These are phyloP conservation scores for Exocentrus adspersus DNA, from an alignment of 2,888 invertebrate genomes.

Conservation along the genomic window DNA sequence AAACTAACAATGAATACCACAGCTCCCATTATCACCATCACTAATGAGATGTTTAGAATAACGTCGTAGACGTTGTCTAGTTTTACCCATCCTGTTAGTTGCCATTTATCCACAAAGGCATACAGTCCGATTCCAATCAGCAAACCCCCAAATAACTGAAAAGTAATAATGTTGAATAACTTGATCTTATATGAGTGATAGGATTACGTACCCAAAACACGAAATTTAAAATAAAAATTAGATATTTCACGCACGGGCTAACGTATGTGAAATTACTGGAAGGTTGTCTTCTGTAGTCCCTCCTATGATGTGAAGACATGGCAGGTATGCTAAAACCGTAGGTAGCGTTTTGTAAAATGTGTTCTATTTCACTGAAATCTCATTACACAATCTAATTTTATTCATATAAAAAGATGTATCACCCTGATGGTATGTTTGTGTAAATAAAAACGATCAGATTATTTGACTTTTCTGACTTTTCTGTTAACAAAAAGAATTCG, in stretches of 20 bases:
- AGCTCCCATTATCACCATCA: slow-evolving; percentile 88
- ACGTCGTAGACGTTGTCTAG: slow-evolving; percentile 90
- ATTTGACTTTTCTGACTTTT: too few species aligned
- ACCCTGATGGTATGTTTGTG: not conserved
- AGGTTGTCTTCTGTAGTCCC: slow-evolving; percentile 63
- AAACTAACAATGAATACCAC: slow-evolving; percentile 95
- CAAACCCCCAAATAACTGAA: slow-evolving; percentile 87
- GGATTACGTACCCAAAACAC: slow-evolving; percentile 85
- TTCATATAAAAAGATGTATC: not conserved
- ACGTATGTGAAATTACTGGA: slow-evolving; percentile 80
- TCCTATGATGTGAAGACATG: slow-evolving; percentile 66
- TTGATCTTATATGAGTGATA: not conserved
- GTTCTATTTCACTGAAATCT: not conserved
- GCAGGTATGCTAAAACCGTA: not conserved
- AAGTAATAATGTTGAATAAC: slow-evolving; percentile 45
- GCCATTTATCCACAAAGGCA: slow-evolving; percentile 94
- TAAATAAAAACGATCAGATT: not conserved
- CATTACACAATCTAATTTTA: not conserved
- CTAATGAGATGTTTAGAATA: slow-evolving; percentile 87
- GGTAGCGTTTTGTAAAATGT: not conserved
- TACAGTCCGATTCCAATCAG: slow-evolving; percentile 89
- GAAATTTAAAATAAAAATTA: slow-evolving; percentile 89
- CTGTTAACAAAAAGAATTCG: too few species aligned
- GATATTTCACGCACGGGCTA: slow-evolving; percentile 88
- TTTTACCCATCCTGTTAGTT: slow-evolving; percentile 84